These are phyloP conservation scores for Automeris io DNA, from an alignment of 2,888 invertebrate species.

Conservation along the genomic window DNA sequence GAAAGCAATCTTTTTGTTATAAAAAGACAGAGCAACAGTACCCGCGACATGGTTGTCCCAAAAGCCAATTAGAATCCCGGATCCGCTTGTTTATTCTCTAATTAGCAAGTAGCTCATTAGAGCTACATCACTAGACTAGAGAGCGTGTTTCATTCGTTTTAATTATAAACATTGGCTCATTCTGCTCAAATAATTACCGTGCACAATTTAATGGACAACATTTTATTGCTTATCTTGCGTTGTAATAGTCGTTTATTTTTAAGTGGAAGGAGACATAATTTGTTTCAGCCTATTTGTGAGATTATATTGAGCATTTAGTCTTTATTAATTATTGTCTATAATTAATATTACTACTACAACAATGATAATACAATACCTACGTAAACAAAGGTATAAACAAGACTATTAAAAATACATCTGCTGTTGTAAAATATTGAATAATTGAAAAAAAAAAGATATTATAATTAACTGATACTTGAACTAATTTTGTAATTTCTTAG, in stretches of 20 bases:
- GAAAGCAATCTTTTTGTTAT: conserved; percentile 22
- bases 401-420: too few species aligned
- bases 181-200: conserved; percentile 62
- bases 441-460: too few species aligned
- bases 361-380: too few species aligned
- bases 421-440: too few species aligned
- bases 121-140: conserved; percentile 61
- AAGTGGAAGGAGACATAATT: conserved; percentile 38
- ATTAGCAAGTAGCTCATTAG: conserved; percentile 73
- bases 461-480: too few species aligned
- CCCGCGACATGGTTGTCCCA: conserved; percentile 50
- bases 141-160: conserved; percentile 70
- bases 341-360: too few species aligned
- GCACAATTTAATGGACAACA: conserved; percentile 57
- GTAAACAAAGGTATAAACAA: too few species aligned
- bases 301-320: too few species aligned
- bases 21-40: conserved; percentile 20
- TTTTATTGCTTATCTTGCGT: conserved; percentile 54
- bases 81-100: conserved; percentile 72
- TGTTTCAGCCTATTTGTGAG: too few species aligned
- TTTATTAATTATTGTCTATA: too few species aligned
- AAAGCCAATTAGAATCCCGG: conserved; percentile 73
- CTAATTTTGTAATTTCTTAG: too few species aligned
- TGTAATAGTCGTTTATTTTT: conserved; percentile 40
- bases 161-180: conserved; percentile 67